phyloP scores from a whole-genome alignment of 2,888 invertebrate genomes.

The Trichogramma dendrolimi region DNA sequence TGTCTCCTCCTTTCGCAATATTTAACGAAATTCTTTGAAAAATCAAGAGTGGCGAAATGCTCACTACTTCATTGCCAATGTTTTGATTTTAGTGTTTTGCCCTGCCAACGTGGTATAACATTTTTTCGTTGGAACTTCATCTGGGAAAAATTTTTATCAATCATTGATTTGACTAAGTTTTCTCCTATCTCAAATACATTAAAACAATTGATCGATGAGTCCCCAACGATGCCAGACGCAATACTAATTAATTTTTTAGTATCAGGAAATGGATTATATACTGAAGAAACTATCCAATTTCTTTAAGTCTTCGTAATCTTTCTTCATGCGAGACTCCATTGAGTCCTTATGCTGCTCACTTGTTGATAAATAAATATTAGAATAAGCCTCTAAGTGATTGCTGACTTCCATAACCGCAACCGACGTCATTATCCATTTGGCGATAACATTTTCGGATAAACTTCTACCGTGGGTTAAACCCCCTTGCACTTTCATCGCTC shows the following conservation, averaged over 20 bases:
- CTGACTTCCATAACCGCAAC: background rate
- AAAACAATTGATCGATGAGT: conserved; percentile 11
- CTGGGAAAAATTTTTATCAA: conserved; percentile 21
- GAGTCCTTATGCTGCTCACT: too few species aligned
- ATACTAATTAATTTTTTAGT: conserved; percentile 29
- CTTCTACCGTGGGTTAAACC: conserved; percentile 10
- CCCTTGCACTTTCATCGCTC: conserved; percentile 14
- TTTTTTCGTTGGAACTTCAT: conserved; percentile 9
- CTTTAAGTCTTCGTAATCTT: conserved; percentile 31
- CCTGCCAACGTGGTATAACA: too few species aligned
- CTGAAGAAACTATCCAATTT: conserved; percentile 33
- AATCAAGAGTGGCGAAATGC: conserved; percentile 16
- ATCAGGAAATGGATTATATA: conserved; percentile 33
- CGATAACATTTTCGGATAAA: conserved; percentile 5
- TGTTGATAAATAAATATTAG: conserved; percentile 29
- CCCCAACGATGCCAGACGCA: conserved; percentile 29
- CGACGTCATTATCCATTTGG: conserved; percentile 7
- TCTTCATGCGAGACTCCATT: conserved; percentile 29
- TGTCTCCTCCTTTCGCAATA: conserved; percentile 32
- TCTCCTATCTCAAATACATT: conserved; percentile 33
- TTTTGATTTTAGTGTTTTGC: conserved; percentile 12
- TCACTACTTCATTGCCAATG: conserved; percentile 11
- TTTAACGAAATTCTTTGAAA: conserved; percentile 37
- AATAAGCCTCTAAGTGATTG: too few species aligned
- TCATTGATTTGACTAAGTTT: conserved; percentile 19